phyloP scores from a whole-genome alignment of 2,797 vertebrate species.

The Pangasius krempfi region DNA sequence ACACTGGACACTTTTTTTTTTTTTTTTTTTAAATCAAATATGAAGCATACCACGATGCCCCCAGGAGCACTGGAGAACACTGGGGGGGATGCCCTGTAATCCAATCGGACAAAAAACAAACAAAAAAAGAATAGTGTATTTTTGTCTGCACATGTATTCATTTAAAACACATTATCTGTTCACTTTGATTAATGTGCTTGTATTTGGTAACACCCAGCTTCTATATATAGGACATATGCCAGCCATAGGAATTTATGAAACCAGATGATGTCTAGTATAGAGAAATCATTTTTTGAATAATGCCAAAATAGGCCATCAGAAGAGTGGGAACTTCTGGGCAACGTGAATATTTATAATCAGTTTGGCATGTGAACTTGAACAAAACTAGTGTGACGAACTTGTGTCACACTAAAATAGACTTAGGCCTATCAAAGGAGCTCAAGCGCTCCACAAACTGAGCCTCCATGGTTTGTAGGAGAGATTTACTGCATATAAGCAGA shows the following conservation, averaged over 20 bases:
- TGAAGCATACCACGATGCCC: not conserved
- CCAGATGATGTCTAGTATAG: not conserved
- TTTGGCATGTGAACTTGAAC: conserved; percentile 68
- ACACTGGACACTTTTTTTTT: not conserved
- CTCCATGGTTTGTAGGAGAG: conserved; percentile 63
- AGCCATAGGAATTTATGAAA: not conserved
- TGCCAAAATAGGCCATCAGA: not conserved
- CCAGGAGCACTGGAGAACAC: not conserved
- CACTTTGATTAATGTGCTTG: not conserved
- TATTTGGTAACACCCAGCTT: not conserved
- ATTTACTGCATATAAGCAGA: conserved; percentile 55
- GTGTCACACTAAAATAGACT: conserved; percentile 74
- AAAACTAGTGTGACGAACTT: conserved; percentile 54
- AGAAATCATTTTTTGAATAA: not conserved
- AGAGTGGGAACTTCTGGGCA: conserved; percentile 26
- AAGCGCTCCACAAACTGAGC: conserved; percentile 51
- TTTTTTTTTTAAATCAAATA: not conserved
- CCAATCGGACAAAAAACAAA: not conserved
- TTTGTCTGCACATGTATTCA: not conserved
- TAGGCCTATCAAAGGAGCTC: conserved; percentile 66
- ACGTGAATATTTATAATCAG: conserved; percentile 48
- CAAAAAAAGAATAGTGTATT: not conserved
- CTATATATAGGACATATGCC: not conserved
- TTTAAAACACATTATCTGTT: not conserved
- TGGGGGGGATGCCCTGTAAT: not conserved